These are phyloP conservation scores for Eidolon helvum DNA, from an alignment of 2,113 vertebrate species.

Conservation along the genomic window DNA sequence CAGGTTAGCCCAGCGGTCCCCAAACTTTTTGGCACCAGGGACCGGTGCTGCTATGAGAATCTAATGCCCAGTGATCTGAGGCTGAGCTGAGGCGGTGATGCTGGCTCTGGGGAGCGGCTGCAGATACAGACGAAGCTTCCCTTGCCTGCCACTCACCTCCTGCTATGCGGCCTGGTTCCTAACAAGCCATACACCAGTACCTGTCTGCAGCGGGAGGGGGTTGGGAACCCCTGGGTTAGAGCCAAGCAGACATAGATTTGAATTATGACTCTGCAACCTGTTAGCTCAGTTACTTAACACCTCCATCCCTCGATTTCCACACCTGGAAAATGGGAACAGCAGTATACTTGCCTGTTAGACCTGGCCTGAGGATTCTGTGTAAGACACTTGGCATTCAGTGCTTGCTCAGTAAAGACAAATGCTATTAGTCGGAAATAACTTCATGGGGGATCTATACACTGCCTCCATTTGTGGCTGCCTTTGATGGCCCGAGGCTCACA, in stretches of 20 bases:
- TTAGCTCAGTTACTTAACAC: background rate
- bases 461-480: background rate
- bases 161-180: no score
- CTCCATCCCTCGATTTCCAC: background rate
- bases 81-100: no score
- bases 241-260: rapidly evolving
- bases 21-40: no score
- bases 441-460: rapidly evolving
- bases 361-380: rapidly evolving
- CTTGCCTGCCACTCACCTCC: no score
- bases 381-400: background rate
- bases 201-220: no score
- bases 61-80: no score
- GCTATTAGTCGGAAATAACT: background rate
- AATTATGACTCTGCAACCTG: background rate
- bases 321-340: background rate
- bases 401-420: background rate
- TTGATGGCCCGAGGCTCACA: background rate
- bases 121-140: no score
- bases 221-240: background rate
- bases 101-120: no score
- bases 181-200: no score
- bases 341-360: background rate
- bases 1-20: background rate
- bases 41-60: no score